Evolutionary conservation across 1,140 invertebrate species (phyloP).

Genomic region (Drosophila asahinai): DNA sequence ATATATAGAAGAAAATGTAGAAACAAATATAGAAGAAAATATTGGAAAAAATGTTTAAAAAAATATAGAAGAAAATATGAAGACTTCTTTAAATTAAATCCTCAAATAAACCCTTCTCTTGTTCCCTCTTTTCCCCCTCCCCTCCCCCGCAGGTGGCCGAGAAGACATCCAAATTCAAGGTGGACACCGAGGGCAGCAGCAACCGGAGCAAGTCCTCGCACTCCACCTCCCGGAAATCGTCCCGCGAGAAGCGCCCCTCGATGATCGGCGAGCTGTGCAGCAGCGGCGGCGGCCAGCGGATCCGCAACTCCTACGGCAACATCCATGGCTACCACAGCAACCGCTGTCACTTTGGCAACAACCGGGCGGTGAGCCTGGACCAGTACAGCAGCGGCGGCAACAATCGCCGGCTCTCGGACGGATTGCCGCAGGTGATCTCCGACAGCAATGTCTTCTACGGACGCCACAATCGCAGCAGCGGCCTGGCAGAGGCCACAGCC

Average conservation of each 20-base stretch:
- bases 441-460: conserved; percentile 84
- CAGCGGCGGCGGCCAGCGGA: conserved; percentile 79
- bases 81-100: no score
- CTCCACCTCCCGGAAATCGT: conserved; percentile 78
- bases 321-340: conserved; percentile 83
- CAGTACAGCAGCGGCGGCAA: conserved; percentile 78
- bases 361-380: conserved; percentile 83
- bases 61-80: no score
- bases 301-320: conserved; percentile 84
- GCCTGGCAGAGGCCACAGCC: conserved; percentile 38
- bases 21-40: no score
- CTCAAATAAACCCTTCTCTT: no score
- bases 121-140: no score
- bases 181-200: conserved; percentile 88
- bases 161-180: conserved; percentile 91
- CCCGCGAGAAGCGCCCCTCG: conserved; percentile 83
- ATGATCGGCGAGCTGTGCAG: conserved; percentile 85
- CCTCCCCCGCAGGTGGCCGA: conserved; percentile 86
- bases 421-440: conserved; percentile 82
- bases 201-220: conserved; percentile 82
- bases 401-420: conserved; percentile 82
- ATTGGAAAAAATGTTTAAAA: no score
- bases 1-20: no score
- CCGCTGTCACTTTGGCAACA: conserved; percentile 83
- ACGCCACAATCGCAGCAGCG: conserved; percentile 73